Conservation (phyloP, 2,113 vertebrate genomes). For the Lepisosteus osseus region DNA sequence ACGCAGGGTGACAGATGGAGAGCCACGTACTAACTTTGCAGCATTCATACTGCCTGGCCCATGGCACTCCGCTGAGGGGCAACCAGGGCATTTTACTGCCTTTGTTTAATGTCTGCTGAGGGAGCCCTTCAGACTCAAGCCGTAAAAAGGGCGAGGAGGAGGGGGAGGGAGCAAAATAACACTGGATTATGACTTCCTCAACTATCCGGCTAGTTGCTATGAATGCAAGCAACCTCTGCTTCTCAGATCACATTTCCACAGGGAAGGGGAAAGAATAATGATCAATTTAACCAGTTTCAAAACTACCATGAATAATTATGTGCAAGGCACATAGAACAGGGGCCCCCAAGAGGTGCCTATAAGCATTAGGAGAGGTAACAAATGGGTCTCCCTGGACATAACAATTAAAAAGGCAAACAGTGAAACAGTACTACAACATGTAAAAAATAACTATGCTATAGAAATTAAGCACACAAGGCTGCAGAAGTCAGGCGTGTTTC, state of each 20-base stretch:
- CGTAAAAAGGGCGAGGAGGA: neutral
- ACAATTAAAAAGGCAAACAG: slow-evolving; percentile 17
- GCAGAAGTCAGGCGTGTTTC: slow-evolving; percentile 29
- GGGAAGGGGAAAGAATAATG: slow-evolving; percentile 10
- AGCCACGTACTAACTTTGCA: slow-evolving; percentile 16
- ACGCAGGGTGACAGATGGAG: slow-evolving; percentile 37
- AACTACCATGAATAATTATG: slow-evolving; percentile 17
- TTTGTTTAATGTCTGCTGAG: slow-evolving; percentile 4
- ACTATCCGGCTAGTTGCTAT: too few relatives aligned
- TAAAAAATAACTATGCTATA: slow-evolving; percentile 34
- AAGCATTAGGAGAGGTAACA: slow-evolving; percentile 13
- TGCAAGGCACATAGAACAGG: neutral
- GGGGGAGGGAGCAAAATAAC: neutral
- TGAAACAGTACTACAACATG: slow-evolving; percentile 26
- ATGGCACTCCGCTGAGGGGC: slow-evolving; percentile 25
- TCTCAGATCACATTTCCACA: too few relatives aligned
- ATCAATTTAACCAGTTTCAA: slow-evolving; percentile 18
- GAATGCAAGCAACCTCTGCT: too few relatives aligned
- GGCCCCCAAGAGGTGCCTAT: slow-evolving; percentile 14
- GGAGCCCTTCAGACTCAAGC: neutral
- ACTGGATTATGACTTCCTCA: too few relatives aligned
- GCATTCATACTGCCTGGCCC: slow-evolving; percentile 22
- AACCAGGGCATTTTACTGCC: slow-evolving; percentile 27
- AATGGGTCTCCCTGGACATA: slow-evolving; percentile 1
- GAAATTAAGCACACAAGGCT: slow-evolving; percentile 27